Conservation (phyloP, 2,113 vertebrate genomes). For the Actenoides hombroni region DNA sequence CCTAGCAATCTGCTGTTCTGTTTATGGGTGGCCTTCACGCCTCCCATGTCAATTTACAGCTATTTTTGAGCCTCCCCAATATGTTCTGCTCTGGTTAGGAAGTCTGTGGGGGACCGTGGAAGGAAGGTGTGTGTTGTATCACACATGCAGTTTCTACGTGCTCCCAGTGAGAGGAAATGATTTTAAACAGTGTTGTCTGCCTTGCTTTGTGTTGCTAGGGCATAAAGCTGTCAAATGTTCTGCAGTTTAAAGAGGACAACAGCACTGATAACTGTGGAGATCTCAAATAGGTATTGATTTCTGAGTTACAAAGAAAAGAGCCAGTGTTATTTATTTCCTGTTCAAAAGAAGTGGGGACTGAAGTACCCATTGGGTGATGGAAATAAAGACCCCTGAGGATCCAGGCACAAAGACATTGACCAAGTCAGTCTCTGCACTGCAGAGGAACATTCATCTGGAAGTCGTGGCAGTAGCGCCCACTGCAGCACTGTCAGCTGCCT, state of each 20-base stretch:
- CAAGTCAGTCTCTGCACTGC: background rate
- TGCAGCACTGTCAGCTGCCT: background rate
- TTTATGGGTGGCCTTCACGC: background rate
- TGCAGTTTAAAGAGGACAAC: constrained; percentile 4
- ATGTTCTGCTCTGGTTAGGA: background rate
- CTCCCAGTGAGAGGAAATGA: background rate
- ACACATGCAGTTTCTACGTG: background rate
- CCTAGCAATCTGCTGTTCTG: background rate
- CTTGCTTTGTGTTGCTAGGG: background rate
- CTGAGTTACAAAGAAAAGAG: background rate
- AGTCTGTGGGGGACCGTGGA: fast-evolving
- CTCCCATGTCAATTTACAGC: background rate
- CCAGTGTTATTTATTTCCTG: background rate
- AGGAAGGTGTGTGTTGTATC: background rate
- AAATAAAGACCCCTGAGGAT: background rate
- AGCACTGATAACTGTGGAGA: background rate
- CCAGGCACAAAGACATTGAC: background rate
- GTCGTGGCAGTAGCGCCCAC: fast-evolving
- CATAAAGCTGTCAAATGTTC: constrained; percentile 1
- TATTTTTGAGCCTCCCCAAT: background rate
- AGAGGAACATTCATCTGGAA: background rate
- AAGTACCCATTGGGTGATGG: background rate
- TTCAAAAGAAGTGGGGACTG: background rate
- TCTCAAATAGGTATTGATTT: constrained; percentile 20
- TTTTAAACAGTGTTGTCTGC: background rate